phyloP scores from a whole-genome alignment of 2,888 invertebrate genomes.

The Spatulosminthurus flaviceps region DNA sequence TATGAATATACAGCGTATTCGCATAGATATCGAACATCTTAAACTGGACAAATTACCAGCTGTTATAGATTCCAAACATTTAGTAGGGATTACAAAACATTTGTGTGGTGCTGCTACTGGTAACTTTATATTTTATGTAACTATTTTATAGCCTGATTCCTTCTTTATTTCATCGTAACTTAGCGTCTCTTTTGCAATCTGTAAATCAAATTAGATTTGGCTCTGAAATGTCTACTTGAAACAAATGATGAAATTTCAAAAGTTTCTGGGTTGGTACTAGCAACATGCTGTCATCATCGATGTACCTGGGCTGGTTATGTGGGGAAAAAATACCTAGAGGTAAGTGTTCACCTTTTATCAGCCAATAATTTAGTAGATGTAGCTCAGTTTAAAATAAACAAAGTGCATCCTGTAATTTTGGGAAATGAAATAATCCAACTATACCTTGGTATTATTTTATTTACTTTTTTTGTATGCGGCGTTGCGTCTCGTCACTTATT shows the following conservation, averaged over 20 bases:
- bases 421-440: too few relatives aligned
- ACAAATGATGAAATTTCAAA: constrained; percentile 65
- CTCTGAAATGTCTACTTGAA: constrained; percentile 74
- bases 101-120: constrained; percentile 89
- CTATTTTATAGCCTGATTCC: background rate
- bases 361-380: too few relatives aligned
- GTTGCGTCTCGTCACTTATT: background rate
- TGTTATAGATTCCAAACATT: constrained; percentile 67
- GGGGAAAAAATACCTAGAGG: constrained; percentile 72
- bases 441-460: too few relatives aligned
- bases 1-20: constrained; percentile 72
- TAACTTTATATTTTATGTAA: constrained; percentile 65
- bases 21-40: constrained; percentile 85
- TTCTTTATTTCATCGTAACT: too few relatives aligned
- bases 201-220: constrained; percentile 71
- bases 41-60: constrained; percentile 71
- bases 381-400: too few relatives aligned
- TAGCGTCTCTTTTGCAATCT: too few relatives aligned
- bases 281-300: constrained; percentile 91
- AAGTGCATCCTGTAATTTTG: too few relatives aligned
- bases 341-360: constrained; percentile 32
- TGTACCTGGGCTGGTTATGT: constrained; percentile 78
- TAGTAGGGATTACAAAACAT: constrained; percentile 84
- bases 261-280: constrained; percentile 75
- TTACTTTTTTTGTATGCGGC: constrained; percentile 13